Evolutionary conservation across 1,140 invertebrate genomes (phyloP).

Genomic region (Gyrodactylus bullatarudis): DNA sequence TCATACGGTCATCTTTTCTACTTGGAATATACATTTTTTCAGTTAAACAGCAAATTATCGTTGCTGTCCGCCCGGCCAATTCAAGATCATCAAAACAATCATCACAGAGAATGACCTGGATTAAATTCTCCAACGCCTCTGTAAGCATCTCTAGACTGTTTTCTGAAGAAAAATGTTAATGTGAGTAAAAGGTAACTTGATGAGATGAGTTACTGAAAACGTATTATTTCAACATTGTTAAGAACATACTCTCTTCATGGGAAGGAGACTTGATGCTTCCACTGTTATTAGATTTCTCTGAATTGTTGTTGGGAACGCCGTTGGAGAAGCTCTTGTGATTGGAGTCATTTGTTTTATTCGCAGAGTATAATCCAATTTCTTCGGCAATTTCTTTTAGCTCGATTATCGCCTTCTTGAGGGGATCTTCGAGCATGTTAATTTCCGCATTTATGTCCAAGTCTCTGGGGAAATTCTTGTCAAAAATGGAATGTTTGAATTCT

Average conservation of each 20-base stretch:
- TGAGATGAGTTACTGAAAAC: no score
- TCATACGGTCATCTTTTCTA: neutral
- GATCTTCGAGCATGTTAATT: neutral
- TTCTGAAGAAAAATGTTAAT: neutral
- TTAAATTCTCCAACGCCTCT: neutral
- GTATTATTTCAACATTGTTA: no score
- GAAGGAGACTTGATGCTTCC: neutral
- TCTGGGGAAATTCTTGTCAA: neutral
- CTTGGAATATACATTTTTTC: neutral
- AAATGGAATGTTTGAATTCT: neutral
- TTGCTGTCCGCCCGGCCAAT: neutral
- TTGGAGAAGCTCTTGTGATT: no score
- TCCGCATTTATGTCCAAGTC: neutral
- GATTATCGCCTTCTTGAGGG: neutral
- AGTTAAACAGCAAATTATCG: neutral
- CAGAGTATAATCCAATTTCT: neutral
- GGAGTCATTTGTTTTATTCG: neutral
- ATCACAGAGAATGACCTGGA: neutral
- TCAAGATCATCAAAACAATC: slow-evolving; percentile 6
- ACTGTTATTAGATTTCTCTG: no score
- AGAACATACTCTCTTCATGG: neutral
- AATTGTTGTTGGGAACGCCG: no score
- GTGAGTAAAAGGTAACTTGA: no score
- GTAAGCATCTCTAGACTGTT: neutral
- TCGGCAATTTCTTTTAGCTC: neutral